Evolutionary conservation across 2,113 vertebrate species (phyloP), one percentile per base, ranked within the genome.

Genomic region (Platichthys stellatus): DNA sequence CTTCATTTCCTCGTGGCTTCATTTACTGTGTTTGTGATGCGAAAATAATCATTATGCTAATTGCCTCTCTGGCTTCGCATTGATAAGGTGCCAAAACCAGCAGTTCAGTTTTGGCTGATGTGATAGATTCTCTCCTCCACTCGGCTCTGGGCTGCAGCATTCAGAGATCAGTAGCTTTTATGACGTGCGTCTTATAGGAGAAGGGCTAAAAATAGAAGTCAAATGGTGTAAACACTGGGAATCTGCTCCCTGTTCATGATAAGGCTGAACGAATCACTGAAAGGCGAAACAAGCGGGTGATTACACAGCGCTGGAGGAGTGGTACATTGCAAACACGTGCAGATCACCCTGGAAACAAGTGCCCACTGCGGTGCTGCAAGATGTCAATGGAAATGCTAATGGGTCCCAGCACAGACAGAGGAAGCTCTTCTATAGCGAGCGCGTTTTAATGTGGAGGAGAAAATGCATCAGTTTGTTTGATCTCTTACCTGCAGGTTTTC

Each of bases 31-130:
- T 71, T 54, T 53, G 23, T 63, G 24, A 72, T 31, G 31, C 53
- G 61, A 54, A 84, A 72, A 68, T 43, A 73, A 84, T 90, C 75
- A 67, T 83, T 87, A 69, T 47, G 54, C 75, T 64, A 75, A 84
- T 73, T 83, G 83, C 79, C 51, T 54, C 51, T 7, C 20, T 54
- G 20, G 51, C 51, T 54, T 54, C 14, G 20, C 51, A 8, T n/a
- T 54, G 51, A 54, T n/a, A 11, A 54, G 20, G 18, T 54, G 51
- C 51, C 51, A 54, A n/a, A n/a, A 54, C 18, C 51, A 54, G 51
- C 51, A 54, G 13, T 21, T 54, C 18, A 54, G 64, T 76, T 87
- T 56, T 59, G 54, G 17, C 61, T 77, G 81, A 78, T 56, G 72
- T 43, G 67, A 85, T 85, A 70, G 51, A 54, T 54, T 10, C 51